Conservation (phyloP, 2,888 invertebrate genomes). For the Mesoligia furuncula region DNA sequence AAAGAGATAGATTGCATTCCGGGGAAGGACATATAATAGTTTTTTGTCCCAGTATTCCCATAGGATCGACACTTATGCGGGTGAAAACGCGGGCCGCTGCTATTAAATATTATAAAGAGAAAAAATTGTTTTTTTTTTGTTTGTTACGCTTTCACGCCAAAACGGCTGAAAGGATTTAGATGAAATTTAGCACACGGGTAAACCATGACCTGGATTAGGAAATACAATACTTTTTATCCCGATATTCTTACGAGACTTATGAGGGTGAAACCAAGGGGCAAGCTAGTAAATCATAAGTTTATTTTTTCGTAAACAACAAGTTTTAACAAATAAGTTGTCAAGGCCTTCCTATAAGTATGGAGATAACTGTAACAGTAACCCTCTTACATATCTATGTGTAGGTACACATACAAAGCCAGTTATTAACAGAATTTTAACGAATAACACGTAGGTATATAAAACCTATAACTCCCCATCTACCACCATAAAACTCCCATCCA, state of each 20-base stretch:
- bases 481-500: slow-evolving; percentile 33
- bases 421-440: too few relatives aligned
- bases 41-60: too few relatives aligned
- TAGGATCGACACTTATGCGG: too few relatives aligned
- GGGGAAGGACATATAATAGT: too few relatives aligned
- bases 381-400: neutral
- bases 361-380: too few relatives aligned
- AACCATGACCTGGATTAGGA: neutral
- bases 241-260: neutral
- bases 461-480: neutral
- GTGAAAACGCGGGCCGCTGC: too few relatives aligned
- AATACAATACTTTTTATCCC: neutral
- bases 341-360: neutral
- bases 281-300: neutral
- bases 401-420: neutral
- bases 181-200: neutral
- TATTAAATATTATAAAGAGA: neutral
- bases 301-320: neutral
- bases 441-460: neutral
- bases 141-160: neutral
- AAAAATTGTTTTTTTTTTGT: neutral
- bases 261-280: neutral
- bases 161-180: neutral
- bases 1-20: too few relatives aligned
- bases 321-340: neutral